Evolutionary conservation across 2,888 invertebrate genomes (phyloP).

Genomic region (Athripsodes cinereus): DNA sequence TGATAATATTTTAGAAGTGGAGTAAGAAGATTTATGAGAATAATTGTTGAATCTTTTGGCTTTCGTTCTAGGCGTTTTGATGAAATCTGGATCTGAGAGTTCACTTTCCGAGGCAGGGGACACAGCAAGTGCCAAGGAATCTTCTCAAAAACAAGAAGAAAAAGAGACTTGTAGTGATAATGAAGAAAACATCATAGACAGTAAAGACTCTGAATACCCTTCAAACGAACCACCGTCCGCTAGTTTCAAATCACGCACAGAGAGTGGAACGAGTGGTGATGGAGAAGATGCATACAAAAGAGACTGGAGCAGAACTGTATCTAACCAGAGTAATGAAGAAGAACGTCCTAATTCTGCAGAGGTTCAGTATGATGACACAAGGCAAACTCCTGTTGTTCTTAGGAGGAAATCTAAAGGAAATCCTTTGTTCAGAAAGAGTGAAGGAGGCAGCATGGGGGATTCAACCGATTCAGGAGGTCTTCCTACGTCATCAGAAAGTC

Average conservation of each 20-base stretch:
- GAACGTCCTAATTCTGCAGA: conserved; percentile 30
- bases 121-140: conserved; percentile 61
- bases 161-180: conserved; percentile 67
- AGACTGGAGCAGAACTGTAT: conserved; percentile 21
- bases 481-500: conserved; percentile 30
- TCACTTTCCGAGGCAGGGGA: conserved; percentile 74
- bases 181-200: conserved; percentile 39
- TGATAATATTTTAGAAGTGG: no score
- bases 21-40: not conserved
- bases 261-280: conserved; percentile 25
- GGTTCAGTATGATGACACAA: conserved; percentile 36
- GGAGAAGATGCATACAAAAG: conserved; percentile 13
- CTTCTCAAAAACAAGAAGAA: conserved; percentile 63
- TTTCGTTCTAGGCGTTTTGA: conserved; percentile 44
- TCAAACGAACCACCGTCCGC: conserved; percentile 35
- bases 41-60: not conserved
- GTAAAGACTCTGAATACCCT: conserved; percentile 33
- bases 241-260: conserved; percentile 38
- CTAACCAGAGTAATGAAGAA: conserved; percentile 29
- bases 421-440: conserved; percentile 61
- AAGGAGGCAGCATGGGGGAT: conserved; percentile 52
- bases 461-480: conserved; percentile 41
- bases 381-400: conserved; percentile 51
- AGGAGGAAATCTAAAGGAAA: conserved; percentile 61
- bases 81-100: conserved; percentile 84